Evolutionary conservation across 2,888 invertebrate species (phyloP).

Genomic region (Tenthredo mesomela): DNA sequence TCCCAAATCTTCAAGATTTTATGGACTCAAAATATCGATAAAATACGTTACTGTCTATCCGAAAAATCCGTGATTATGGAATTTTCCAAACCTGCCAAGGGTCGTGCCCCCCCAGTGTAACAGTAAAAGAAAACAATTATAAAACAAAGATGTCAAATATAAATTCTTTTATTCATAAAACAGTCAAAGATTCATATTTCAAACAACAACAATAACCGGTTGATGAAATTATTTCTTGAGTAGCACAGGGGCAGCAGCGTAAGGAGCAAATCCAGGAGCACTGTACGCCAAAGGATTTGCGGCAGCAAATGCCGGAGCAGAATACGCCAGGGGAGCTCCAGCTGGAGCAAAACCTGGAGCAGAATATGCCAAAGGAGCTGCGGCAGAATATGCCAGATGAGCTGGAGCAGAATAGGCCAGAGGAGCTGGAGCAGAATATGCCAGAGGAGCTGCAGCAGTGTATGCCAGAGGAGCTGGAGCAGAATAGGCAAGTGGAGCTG

Average conservation of each 20-base stretch:
- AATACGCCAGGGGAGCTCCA: conserved; percentile 70
- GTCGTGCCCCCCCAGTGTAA: neutral
- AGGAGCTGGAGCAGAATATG: conserved; percentile 73
- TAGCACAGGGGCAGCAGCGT: conserved; percentile 59
- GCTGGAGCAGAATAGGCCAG: conserved; percentile 74
- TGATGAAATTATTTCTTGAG: conserved; percentile 58
- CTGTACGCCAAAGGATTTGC: conserved; percentile 67
- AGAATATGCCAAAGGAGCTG: conserved; percentile 70
- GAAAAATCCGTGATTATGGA: neutral
- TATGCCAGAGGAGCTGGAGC: too few relatives aligned
- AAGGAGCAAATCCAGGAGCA: conserved; percentile 39
- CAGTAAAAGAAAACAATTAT: neutral
- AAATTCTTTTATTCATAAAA: neutral
- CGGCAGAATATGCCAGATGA: conserved; percentile 76
- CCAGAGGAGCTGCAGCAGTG: conserved; percentile 63
- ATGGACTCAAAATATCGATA: neutral
- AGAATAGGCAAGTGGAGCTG: too few relatives aligned
- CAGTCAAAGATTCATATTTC: neutral
- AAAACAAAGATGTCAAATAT: neutral
- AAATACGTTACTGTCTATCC: neutral
- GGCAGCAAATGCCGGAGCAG: conserved; percentile 51
- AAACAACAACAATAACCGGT: neutral
- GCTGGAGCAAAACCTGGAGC: conserved; percentile 61
- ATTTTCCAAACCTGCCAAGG: neutral
- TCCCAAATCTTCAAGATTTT: neutral